A percentile compares a stretch with the other conserved stretches of the same genome.
Conservation (phyloP, 2,888 invertebrate species). For the Nomada fabriciana region DNA sequence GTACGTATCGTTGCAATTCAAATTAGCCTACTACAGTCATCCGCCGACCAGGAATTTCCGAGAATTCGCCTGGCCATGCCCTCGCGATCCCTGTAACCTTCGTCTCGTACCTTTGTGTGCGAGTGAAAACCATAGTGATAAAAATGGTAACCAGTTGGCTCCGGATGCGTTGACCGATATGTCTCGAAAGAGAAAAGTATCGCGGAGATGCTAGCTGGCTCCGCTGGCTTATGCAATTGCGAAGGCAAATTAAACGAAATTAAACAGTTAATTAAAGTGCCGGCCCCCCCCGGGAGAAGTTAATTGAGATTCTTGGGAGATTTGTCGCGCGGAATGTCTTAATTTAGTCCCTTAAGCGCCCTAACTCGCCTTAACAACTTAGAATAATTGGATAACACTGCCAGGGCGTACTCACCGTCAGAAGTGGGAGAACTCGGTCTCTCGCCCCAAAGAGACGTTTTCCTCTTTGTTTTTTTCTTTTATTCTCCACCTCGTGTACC, state of each 20-base stretch:
- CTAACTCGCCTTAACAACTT: conserved; percentile 84
- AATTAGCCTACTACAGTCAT: conserved; percentile 76
- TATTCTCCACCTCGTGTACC: conserved; percentile 25
- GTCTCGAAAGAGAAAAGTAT: conserved; percentile 35
- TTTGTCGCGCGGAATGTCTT: conserved; percentile 85
- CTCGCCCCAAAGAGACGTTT: conserved; percentile 40
- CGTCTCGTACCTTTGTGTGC: neutral
- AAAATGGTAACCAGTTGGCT: neutral
- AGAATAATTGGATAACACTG: conserved; percentile 84
- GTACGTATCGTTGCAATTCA: conserved; percentile 78
- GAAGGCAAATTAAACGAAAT: conserved; percentile 83
- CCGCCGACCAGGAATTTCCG: neutral
- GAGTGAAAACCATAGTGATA: no score
- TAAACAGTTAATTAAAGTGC: conserved; percentile 84
- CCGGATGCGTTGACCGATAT: conserved; percentile 47
- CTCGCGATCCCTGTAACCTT: neutral
- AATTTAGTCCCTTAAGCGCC: conserved; percentile 84
- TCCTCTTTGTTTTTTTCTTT: conserved; percentile 3
- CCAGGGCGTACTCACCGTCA: conserved; percentile 66
- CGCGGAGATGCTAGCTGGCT: conserved; percentile 20
- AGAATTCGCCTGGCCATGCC: neutral
- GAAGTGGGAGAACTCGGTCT: conserved; percentile 69
- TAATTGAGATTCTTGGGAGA: conserved; percentile 85
- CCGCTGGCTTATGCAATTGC: conserved; percentile 74
- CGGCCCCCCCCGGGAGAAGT: conserved; percentile 76